A percentile compares a stretch with the other conserved stretches of the same genome.
Conservation (phyloP, 2,888 invertebrate species). For the Trachelus troglodyta region DNA sequence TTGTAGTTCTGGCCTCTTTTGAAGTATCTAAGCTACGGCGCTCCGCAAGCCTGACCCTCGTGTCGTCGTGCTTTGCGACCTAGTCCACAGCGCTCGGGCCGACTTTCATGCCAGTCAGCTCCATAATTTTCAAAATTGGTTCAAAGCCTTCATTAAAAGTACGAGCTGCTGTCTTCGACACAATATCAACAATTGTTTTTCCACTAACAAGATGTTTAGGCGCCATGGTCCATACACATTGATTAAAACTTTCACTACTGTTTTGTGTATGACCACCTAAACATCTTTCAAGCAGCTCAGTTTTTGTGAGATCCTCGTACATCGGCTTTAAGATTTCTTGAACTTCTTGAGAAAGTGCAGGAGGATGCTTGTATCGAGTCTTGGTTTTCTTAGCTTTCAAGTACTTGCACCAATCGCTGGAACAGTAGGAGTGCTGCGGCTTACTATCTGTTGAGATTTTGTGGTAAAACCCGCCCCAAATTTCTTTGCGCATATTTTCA, state of each 20-base stretch:
- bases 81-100: not conserved
- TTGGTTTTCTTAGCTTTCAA: conserved; percentile 5
- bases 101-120: conserved; percentile 11
- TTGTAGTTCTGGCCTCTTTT: conserved; percentile 6
- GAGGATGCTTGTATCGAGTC: conserved; percentile 19
- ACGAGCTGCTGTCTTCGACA: conserved; percentile 27
- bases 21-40: conserved; percentile 8
- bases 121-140: conserved; percentile 28
- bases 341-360: conserved; percentile 23
- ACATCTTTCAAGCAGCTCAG: conserved; percentile 31
- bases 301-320: conserved; percentile 23
- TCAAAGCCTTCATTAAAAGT: conserved; percentile 35
- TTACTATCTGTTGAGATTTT: no score
- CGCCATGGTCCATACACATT: conserved; percentile 27
- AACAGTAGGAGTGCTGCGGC: no score
- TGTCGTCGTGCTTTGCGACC: not conserved
- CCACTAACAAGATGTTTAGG: conserved; percentile 34
- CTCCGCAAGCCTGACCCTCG: not conserved
- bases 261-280: conserved; percentile 33
- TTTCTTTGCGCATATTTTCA: no score
- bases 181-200: conserved; percentile 31
- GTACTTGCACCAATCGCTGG: conserved; percentile 9
- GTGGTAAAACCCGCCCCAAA: no score
- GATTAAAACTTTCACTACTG: conserved; percentile 35
- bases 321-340: conserved; percentile 28